Evolutionary conservation across 2,113 vertebrate genomes (phyloP), one percentile per base, ranked within the genome.

Genomic region (Cervus canadensis): DNA sequence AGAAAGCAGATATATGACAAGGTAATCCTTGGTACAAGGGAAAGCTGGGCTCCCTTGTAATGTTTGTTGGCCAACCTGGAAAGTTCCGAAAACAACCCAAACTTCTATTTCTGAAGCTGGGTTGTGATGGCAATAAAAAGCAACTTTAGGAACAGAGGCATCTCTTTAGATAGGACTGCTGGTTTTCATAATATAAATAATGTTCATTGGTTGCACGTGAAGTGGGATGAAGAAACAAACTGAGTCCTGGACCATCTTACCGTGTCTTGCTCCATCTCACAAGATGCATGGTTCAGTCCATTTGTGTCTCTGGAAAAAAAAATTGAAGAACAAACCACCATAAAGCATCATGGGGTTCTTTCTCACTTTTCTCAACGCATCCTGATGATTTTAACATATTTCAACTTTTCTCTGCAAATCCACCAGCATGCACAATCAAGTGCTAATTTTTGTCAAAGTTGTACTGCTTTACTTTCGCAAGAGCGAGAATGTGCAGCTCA

Each of bases 371-470:
- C 57, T 91, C 5, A 0, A 9, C 91, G 50, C 33, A 94, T 23
- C n/a, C 78, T 81, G 36, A 95, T 74, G 54, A 71, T 23, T 45
- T 96, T 62, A 71, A 74, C 40, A 1, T 59, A 19, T 87, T 76
- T 93, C 79, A 92, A n/a, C 74, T 96, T 97, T 97, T 93, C 2
- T 86, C 23, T 96, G 83, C 12, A 91, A 92, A 21, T 11, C 64
- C 84, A 95, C 30, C 10, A 1, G 5, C 11, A 21, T 95, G 23
- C 43, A 5, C 87, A 88, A 97, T 96, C 91, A 14, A 23, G 0
- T 81, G 30, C 54, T 87, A 79, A 74, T 78, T 96, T 97, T 21
- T 96, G 26, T 59, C 48, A 83, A 67, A 64, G 25, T 26, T 48
- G 52, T 9, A 25, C 45, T 95, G 33, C 45, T 96, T 26, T 48